These are phyloP conservation scores for Ailurus styani DNA, from an alignment of 2,113 vertebrate genomes.

Conservation along the genomic window DNA sequence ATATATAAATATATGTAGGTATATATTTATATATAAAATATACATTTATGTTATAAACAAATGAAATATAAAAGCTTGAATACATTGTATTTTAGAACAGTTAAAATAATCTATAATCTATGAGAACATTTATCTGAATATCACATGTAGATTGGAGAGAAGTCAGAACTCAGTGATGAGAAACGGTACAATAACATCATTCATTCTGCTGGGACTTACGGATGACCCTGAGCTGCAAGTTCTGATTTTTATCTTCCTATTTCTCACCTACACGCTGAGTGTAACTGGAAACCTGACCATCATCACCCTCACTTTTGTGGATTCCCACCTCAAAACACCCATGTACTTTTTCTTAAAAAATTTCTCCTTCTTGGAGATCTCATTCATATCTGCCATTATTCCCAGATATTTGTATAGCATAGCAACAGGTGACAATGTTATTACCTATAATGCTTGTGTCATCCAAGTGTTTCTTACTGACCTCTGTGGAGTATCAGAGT, in stretches of 20 bases:
- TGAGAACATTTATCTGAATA: neutral
- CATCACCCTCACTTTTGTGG: no score
- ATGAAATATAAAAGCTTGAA: neutral
- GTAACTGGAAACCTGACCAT: neutral
- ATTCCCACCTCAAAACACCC: neutral
- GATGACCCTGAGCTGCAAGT: neutral
- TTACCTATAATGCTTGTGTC: neutral
- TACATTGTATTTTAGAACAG: neutral
- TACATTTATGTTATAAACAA: neutral
- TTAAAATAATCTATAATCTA: neutral
- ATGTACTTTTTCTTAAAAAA: conserved; percentile 40
- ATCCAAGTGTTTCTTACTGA: neutral
- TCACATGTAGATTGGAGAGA: neutral
- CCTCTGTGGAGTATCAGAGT: neutral
- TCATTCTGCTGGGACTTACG: conserved; percentile 13
- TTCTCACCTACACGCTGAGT: neutral
- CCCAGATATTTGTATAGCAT: conserved; percentile 12
- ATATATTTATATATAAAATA: no score
- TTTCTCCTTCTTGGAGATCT: conserved; percentile 17
- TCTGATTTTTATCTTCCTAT: neutral
- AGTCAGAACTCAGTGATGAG: neutral
- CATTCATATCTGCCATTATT: neutral
- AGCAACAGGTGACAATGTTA: conserved; percentile 12
- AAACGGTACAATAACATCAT: neutral
- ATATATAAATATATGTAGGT: no score